A percentile compares a stretch with the other conserved stretches of the same genome.
These are phyloP conservation scores for Ellobius talpinus DNA, from an alignment of 2,113 vertebrate species.

Conservation along the genomic window DNA sequence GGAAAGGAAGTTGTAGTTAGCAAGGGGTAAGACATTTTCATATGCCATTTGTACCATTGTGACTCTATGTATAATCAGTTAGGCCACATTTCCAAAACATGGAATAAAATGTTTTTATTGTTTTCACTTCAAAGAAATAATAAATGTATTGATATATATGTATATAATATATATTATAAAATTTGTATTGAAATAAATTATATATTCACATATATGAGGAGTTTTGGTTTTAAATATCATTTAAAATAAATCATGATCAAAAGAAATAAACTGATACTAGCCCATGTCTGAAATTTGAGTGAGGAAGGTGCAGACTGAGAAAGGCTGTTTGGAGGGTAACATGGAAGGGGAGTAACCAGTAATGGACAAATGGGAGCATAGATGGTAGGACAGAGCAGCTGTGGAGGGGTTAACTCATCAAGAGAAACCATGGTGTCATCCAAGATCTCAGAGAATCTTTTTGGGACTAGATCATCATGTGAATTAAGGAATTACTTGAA, in stretches of 20 bases:
- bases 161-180: no score
- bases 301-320: background rate
- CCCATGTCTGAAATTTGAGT: background rate
- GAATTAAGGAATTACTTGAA: background rate
- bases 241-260: background rate
- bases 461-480: background rate
- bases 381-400: fast-evolving
- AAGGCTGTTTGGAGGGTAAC: background rate
- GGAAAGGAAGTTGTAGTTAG: background rate
- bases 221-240: background rate
- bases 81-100: no score
- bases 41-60: background rate
- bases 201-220: no score
- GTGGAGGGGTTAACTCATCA: background rate
- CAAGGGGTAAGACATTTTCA: background rate
- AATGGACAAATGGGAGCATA: background rate
- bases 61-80: no score
- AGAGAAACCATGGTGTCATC: background rate
- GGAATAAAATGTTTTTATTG: no score
- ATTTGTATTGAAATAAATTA: no score
- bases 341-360: no score
- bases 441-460: background rate
- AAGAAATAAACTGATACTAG: background rate
- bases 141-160: no score
- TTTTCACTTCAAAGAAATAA: no score